phyloP scores from a whole-genome alignment of 2,888 invertebrate species.

The Lissocephala sabroskyi region DNA sequence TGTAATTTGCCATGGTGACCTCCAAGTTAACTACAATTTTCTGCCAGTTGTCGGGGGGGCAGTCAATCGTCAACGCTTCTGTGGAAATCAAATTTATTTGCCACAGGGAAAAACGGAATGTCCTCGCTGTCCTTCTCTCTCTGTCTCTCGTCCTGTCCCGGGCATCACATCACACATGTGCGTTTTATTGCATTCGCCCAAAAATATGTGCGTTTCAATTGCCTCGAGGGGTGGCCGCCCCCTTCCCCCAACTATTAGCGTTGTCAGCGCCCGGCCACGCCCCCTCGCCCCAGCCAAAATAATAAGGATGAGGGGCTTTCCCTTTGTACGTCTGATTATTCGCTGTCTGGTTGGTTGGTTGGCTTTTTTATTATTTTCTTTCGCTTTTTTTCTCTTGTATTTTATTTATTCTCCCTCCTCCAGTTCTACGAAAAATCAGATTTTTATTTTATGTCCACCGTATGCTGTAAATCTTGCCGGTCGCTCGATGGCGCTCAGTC shows the following conservation, averaged over 20 bases:
- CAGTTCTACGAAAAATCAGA: conserved; percentile 33
- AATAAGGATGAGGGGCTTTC: conserved; percentile 22
- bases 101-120: conserved; percentile 41
- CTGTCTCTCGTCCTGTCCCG: not conserved
- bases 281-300: too few relatives aligned
- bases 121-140: not conserved
- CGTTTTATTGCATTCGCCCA: conserved; percentile 53
- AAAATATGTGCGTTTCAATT: conserved; percentile 44
- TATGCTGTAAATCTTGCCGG: conserved; percentile 58
- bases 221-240: conserved; percentile 11
- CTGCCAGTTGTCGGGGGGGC: not conserved
- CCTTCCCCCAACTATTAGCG: conserved; percentile 48
- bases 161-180: conserved; percentile 37
- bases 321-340: conserved; percentile 52
- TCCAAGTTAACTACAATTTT: conserved; percentile 25
- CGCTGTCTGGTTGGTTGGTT: conserved; percentile 32
- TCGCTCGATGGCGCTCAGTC: not conserved
- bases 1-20: conserved; percentile 3
- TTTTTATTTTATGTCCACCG: conserved; percentile 57
- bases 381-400: conserved; percentile 34
- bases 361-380: conserved; percentile 32
- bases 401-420: conserved; percentile 41
- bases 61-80: conserved; percentile 24
- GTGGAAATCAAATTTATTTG: conserved; percentile 61
- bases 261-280: conserved; percentile 42